Percentiles rank a stretch among this genome's conserved stretches.
phyloP scores from a whole-genome alignment of 2,113 vertebrate species.

The Galeopterus variegatus region DNA sequence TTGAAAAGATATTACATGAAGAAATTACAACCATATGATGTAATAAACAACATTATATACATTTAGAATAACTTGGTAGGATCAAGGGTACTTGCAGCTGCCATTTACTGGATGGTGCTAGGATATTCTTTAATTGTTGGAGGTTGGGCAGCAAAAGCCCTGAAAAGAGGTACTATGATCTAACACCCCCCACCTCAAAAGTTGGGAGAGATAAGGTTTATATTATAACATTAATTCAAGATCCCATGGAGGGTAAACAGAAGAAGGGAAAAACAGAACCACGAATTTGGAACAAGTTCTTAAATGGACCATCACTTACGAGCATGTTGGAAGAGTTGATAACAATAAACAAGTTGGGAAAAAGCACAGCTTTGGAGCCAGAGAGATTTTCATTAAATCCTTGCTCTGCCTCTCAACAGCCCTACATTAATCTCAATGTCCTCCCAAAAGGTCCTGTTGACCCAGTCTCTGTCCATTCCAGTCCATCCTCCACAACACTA shows the following conservation, averaged over 20 bases:
- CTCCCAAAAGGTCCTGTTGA: background rate
- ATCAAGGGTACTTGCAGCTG: background rate
- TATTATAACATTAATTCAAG: slow-evolving; percentile 44
- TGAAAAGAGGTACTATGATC: background rate
- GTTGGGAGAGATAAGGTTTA: background rate
- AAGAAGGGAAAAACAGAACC: background rate
- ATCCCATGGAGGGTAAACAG: background rate
- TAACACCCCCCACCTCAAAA: background rate
- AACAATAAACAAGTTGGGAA: background rate
- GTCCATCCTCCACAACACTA: background rate
- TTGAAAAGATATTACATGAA: slow-evolving; percentile 30
- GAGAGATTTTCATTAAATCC: background rate
- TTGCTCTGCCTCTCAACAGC: background rate
- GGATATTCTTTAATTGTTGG: background rate
- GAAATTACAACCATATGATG: background rate
- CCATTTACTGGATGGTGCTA: background rate
- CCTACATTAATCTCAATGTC: background rate
- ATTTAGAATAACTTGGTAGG: background rate
- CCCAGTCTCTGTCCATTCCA: background rate
- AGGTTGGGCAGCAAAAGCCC: background rate
- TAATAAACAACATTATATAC: background rate
- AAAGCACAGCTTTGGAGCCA: background rate
- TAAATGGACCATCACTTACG: background rate
- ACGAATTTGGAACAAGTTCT: slow-evolving; percentile 5
- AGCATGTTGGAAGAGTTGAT: background rate